phyloP scores from a whole-genome alignment of 2,113 vertebrate species.

The Neotoma lepida region DNA sequence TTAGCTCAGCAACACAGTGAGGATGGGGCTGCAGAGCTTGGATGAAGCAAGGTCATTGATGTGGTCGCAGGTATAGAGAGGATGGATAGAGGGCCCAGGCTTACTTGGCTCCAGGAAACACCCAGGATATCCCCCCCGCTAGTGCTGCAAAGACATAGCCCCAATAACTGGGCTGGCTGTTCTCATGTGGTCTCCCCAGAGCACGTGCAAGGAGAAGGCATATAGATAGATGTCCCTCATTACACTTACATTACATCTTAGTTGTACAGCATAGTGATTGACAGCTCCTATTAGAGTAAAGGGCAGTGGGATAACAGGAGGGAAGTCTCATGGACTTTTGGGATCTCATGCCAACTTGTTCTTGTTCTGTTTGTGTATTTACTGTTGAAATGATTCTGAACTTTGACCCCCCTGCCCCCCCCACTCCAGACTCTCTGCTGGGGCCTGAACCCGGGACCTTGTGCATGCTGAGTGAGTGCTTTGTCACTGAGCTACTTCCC shows the following conservation, averaged over 20 bases:
- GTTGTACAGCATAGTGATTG: neutral
- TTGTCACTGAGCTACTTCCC: neutral
- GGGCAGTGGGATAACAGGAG: neutral
- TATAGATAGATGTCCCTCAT: accelerated
- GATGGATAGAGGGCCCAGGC: neutral
- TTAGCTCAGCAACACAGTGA: neutral
- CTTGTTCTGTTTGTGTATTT: neutral
- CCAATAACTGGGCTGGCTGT: neutral
- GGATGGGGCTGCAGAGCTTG: neutral
- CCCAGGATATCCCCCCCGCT: neutral
- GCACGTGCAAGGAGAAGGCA: too few relatives aligned
- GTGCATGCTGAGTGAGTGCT: accelerated
- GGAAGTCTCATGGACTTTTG: neutral
- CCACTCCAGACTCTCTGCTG: neutral
- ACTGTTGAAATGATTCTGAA: neutral
- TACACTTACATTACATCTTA: neutral
- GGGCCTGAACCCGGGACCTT: neutral
- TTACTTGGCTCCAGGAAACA: too few relatives aligned
- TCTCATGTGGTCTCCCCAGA: neutral
- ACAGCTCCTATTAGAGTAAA: neutral
- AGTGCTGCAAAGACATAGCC: neutral
- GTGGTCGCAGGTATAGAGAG: neutral
- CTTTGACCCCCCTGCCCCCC: neutral
- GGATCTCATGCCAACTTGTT: neutral
- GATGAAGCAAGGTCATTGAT: neutral